Evolutionary conservation across 2,113 vertebrate genomes (phyloP).

Genomic region (Brachionichthys hirsutus): DNA sequence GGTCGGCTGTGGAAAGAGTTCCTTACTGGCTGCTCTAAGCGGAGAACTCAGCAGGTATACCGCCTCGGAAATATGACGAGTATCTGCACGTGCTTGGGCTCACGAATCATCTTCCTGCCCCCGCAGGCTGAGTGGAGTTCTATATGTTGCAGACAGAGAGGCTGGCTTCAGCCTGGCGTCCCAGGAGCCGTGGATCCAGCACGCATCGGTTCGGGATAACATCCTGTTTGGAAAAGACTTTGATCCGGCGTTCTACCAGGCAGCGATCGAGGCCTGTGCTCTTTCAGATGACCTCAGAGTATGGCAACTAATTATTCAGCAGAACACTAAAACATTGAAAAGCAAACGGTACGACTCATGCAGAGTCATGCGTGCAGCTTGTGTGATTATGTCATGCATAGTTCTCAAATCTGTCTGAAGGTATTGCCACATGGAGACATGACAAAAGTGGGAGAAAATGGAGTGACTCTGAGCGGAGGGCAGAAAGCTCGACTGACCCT

Average conservation of each 20-base stretch:
- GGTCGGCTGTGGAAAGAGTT: slow-evolving; percentile 94
- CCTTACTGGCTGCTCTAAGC: slow-evolving; percentile 86
- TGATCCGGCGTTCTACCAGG: slow-evolving; percentile 80
- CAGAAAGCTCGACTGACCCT: slow-evolving; percentile 94
- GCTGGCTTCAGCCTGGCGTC: slow-evolving; percentile 87
- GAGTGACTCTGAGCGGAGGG: slow-evolving; percentile 94
- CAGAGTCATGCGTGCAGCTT: not conserved
- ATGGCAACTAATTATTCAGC: slow-evolving; percentile 41
- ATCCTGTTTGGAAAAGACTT: slow-evolving; percentile 91
- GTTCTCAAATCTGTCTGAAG: slow-evolving; percentile 61
- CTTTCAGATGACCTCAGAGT: slow-evolving; percentile 89
- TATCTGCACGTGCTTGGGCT: not conserved
- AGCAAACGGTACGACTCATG: too few species aligned
- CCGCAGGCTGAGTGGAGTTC: slow-evolving; percentile 79
- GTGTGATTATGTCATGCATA: not conserved
- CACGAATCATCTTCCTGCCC: not conserved
- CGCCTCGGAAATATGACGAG: not conserved
- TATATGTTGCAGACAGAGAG: slow-evolving; percentile 82
- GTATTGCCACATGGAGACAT: slow-evolving; percentile 89
- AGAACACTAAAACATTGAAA: too few species aligned
- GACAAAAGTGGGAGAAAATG: slow-evolving; percentile 95
- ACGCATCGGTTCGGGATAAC: slow-evolving; percentile 91
- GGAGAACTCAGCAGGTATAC: slow-evolving; percentile 91
- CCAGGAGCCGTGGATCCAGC: slow-evolving; percentile 97
- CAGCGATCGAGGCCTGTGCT: slow-evolving; percentile 90